A percentile compares a stretch with the other conserved stretches of the same genome.
phyloP scores from a whole-genome alignment of 2,888 invertebrate genomes.

The Hybos culiciformis region DNA sequence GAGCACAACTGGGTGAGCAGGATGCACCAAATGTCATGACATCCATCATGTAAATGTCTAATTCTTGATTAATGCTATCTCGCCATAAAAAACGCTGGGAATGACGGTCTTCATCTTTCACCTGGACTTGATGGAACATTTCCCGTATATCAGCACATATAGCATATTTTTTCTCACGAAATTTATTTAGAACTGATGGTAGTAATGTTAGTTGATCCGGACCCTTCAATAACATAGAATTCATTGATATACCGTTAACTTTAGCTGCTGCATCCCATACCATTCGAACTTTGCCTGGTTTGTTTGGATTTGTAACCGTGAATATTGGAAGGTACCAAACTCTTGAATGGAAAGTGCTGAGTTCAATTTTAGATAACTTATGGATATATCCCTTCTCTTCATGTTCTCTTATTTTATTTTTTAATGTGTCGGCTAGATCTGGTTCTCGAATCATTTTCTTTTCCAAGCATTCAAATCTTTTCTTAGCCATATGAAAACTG shows the following conservation, averaged over 20 bases:
- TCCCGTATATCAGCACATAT: constrained; percentile 22
- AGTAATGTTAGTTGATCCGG: constrained; percentile 24
- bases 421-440: constrained; percentile 9
- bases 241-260: constrained; percentile 18
- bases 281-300: constrained; percentile 19
- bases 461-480: constrained; percentile 13
- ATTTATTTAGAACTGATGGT: constrained; percentile 24
- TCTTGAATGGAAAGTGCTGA: constrained; percentile 3
- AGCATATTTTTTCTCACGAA: constrained; percentile 24
- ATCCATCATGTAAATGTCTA: constrained; percentile 15
- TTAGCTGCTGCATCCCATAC: constrained; percentile 26
- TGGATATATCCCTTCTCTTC: constrained; percentile 15
- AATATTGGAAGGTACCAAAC: constrained; percentile 22
- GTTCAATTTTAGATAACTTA: constrained; percentile 11
- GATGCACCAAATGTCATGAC: constrained; percentile 18
- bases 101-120: constrained; percentile 19
- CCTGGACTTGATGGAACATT: constrained; percentile 20
- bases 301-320: constrained; percentile 18
- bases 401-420: constrained; percentile 13
- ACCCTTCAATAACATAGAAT: constrained; percentile 22
- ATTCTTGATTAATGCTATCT: constrained; percentile 4
- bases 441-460: constrained; percentile 13
- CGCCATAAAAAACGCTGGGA: constrained; percentile 20
- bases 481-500: constrained; percentile 11
- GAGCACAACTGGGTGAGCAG: constrained; percentile 16